A percentile compares a stretch with the other conserved stretches of the same genome.
Evolutionary conservation across 92 coral and sea anemone species (phyloP).

Genomic region (Montipora capitata): DNA sequence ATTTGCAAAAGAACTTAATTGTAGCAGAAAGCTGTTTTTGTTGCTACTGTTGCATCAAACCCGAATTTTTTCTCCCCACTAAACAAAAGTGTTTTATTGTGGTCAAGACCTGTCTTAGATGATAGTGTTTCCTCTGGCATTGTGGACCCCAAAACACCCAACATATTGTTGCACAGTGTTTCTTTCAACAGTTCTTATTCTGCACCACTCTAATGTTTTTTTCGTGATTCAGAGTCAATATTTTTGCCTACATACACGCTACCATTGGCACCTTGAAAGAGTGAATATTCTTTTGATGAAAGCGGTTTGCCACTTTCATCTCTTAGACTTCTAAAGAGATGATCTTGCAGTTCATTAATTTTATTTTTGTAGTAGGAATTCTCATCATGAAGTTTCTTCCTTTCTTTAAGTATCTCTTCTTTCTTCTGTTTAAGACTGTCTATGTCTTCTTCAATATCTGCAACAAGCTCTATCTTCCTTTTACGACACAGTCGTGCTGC

Average conservation of each 20-base stretch:
- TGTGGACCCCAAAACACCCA: not conserved
- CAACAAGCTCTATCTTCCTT: constrained; percentile 90
- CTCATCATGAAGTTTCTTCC: constrained; percentile 80
- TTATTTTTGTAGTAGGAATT: constrained; percentile 78
- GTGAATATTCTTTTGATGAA: constrained; percentile 83
- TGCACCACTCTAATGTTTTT: constrained; percentile 20
- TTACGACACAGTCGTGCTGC: constrained; percentile 98
- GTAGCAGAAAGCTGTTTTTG: not conserved
- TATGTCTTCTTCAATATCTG: constrained; percentile 78
- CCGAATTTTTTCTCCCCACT: not conserved
- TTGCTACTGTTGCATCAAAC: not conserved
- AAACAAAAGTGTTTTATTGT: not conserved
- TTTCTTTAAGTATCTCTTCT: constrained; percentile 77
- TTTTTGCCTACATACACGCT: constrained; percentile 84
- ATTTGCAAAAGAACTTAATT: not conserved
- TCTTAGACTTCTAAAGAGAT: constrained; percentile 74
- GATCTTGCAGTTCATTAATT: constrained; percentile 78
- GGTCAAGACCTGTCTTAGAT: not conserved
- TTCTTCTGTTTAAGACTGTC: constrained; percentile 65
- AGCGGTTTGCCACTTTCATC: constrained; percentile 87
- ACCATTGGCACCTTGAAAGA: constrained; percentile 88
- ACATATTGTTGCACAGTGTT: not conserved
- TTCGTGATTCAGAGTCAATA: constrained; percentile 48
- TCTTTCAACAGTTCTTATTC: not conserved
- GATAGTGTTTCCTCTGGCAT: not conserved